These are phyloP conservation scores for Centropyge bicolor DNA, from an alignment of 2,797 vertebrate species.

Conservation along the genomic window DNA sequence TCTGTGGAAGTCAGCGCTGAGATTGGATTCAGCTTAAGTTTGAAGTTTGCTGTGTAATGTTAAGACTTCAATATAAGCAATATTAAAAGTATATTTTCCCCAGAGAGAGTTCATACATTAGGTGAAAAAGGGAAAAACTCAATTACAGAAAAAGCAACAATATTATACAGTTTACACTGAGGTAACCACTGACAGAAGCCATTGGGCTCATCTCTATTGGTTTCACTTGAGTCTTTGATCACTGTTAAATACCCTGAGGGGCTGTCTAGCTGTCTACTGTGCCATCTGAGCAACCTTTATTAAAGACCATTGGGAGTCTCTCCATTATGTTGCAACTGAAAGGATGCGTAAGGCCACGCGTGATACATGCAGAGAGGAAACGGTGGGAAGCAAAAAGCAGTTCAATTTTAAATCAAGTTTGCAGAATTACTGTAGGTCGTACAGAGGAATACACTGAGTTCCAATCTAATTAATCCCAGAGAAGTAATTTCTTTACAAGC, in stretches of 20 bases:
- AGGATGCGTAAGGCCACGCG: background rate
- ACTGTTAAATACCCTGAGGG: conserved; percentile 4
- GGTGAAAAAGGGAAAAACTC: background rate
- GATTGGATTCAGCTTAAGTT: background rate
- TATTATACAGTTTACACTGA: background rate
- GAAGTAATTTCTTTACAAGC: background rate
- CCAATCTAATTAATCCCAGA: background rate
- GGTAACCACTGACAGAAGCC: conserved; percentile 8
- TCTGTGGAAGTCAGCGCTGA: background rate
- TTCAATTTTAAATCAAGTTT: background rate
- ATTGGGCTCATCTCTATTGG: background rate
- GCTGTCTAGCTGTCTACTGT: background rate
- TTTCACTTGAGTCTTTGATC: conserved; percentile 32
- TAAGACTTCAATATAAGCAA: background rate
- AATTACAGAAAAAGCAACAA: background rate
- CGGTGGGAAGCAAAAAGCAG: background rate
- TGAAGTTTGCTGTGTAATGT: background rate
- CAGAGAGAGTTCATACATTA: background rate
- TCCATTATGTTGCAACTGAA: conserved; percentile 3
- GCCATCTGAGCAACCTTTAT: background rate
- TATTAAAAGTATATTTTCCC: background rate
- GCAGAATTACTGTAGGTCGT: background rate
- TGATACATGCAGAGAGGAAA: background rate
- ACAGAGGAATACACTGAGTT: background rate
- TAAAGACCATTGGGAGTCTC: conserved; percentile 1